phyloP scores from a whole-genome alignment of 2,888 invertebrate species.

The Ligdia adustata region DNA sequence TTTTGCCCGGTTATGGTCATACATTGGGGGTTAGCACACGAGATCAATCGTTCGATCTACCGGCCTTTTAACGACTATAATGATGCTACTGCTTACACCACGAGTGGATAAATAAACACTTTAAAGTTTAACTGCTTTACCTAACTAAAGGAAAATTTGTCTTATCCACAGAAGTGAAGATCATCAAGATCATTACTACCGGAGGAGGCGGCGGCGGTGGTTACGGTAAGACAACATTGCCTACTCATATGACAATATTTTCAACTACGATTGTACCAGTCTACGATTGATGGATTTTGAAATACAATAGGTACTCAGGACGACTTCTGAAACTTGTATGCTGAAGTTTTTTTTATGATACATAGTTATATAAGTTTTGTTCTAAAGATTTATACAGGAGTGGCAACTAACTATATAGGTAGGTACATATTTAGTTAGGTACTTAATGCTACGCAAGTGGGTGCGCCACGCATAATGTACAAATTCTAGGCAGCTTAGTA shows the following conservation, averaged over 20 bases:
- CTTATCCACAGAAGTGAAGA: conserved; percentile 59
- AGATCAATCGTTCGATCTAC: conserved; percentile 1
- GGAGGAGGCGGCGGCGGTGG: conserved; percentile 62
- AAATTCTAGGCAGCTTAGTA: conserved; percentile 6
- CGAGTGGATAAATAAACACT: neutral
- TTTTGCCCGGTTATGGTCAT: neutral
- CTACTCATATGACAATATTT: too few relatives aligned
- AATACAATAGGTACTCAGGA: too few relatives aligned
- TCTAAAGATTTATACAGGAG: too few relatives aligned
- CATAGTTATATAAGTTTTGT: too few relatives aligned
- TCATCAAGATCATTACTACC: conserved; percentile 65
- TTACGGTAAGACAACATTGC: conserved; percentile 44
- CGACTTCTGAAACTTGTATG: too few relatives aligned
- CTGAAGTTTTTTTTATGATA: too few relatives aligned
- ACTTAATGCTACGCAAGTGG: too few relatives aligned
- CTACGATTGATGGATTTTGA: too few relatives aligned
- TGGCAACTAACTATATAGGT: too few relatives aligned
- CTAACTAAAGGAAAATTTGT: neutral
- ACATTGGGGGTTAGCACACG: neutral
- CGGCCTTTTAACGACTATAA: conserved; percentile 5
- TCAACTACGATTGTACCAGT: too few relatives aligned
- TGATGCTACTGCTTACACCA: conserved; percentile 1
- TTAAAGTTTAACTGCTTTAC: conserved; percentile 1
- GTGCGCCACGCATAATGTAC: conserved; percentile 7
- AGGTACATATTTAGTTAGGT: too few relatives aligned